A percentile compares a stretch with the other conserved stretches of the same genome.
Evolutionary conservation across 2,113 vertebrate genomes (phyloP).

Genomic region (Chaetura pelagica): DNA sequence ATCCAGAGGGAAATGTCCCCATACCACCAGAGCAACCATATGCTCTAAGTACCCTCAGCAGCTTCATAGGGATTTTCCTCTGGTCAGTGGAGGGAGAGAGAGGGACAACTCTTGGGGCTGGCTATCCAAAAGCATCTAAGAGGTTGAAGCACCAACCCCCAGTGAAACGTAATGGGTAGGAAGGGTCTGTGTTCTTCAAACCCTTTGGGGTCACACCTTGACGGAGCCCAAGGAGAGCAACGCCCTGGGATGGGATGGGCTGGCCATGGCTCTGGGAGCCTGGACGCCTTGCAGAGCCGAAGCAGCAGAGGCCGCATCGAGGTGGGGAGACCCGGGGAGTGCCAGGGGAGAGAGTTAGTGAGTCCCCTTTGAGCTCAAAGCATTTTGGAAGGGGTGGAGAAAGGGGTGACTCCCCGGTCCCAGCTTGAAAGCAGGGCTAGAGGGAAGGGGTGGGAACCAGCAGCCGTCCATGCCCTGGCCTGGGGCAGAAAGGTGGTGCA

Average conservation of each 20-base stretch:
- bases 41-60: background rate
- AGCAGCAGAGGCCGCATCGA: rapidly evolving
- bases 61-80: background rate
- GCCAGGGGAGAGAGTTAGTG: background rate
- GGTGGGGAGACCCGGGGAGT: background rate
- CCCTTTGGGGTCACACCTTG: no score
- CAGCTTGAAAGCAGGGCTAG: conserved; percentile 27
- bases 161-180: background rate
- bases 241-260: no score
- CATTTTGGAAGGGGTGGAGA: background rate
- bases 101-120: background rate
- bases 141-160: background rate
- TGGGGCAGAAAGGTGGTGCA: background rate
- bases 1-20: background rate
- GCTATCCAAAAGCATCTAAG: background rate
- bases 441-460: conserved; percentile 16
- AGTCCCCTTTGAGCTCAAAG: conserved; percentile 20
- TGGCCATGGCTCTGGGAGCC: background rate
- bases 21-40: background rate
- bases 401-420: background rate
- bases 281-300: rapidly evolving
- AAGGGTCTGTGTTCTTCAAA: background rate
- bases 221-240: background rate
- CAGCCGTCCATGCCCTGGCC: conserved; percentile 10
- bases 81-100: background rate